Evolutionary conservation across 2,888 invertebrate species (phyloP).

Genomic region (Axea sp.): DNA sequence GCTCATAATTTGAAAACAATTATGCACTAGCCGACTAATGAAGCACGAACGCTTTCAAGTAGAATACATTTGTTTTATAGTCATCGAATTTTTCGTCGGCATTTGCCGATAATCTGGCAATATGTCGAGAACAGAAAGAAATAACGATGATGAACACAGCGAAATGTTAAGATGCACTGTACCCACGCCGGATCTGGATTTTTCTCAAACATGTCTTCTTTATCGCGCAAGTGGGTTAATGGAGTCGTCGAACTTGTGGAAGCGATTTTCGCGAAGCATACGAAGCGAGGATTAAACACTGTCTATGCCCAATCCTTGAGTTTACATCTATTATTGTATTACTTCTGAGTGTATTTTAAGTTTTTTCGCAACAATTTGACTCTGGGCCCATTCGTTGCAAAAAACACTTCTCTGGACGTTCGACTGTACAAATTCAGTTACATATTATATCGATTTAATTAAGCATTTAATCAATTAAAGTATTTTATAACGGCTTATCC

Average conservation of each 20-base stretch:
- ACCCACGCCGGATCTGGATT: conserved; percentile 52
- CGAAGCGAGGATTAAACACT: conserved; percentile 68
- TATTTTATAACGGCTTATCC: no score
- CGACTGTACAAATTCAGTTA: conserved; percentile 10
- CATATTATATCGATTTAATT: no score
- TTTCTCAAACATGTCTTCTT: conserved; percentile 63
- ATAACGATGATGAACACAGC: conserved; percentile 61
- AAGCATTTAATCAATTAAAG: no score
- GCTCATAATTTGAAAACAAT: conserved; percentile 3
- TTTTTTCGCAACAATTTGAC: conserved; percentile 52
- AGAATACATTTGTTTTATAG: conserved; percentile 48
- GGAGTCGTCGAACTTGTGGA: conserved; percentile 69
- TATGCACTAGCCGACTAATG: conserved; percentile 27
- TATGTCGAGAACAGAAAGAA: conserved; percentile 53
- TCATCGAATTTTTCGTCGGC: conserved; percentile 44
- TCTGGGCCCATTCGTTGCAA: conserved; percentile 24
- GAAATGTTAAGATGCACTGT: conserved; percentile 54
- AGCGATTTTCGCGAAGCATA: conserved; percentile 67
- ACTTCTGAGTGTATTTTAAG: conserved; percentile 42
- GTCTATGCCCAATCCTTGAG: conserved; percentile 63
- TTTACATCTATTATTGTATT: conserved; percentile 54
- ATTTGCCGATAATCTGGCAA: conserved; percentile 50
- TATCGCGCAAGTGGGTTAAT: conserved; percentile 69
- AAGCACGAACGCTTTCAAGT: conserved; percentile 35
- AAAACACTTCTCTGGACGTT: conserved; percentile 9